Conservation (phyloP, 2,113 vertebrate genomes). For the Psilopogon haemacephalus region DNA sequence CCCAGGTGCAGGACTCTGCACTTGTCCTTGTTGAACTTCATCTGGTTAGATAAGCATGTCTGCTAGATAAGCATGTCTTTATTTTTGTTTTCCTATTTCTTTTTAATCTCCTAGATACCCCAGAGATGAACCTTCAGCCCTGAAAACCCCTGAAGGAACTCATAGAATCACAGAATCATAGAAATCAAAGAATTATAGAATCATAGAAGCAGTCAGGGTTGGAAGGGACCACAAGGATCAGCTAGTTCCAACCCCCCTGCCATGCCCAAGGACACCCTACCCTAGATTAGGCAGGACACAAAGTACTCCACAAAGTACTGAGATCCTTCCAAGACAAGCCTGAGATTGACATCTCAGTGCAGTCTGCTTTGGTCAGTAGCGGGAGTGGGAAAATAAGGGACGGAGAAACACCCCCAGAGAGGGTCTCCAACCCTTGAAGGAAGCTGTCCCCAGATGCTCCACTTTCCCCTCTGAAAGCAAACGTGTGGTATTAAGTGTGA, state of each 20-base stretch:
- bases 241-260: too few species aligned
- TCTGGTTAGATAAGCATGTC: too few species aligned
- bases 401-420: accelerated
- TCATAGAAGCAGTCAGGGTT: too few species aligned
- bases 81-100: too few species aligned
- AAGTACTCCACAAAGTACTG: neutral
- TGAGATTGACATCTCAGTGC: accelerated
- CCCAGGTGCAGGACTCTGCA: too few species aligned
- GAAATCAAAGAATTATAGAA: too few species aligned
- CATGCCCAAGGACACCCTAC: too few species aligned
- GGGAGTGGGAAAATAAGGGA: neutral
- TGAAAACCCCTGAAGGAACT: neutral
- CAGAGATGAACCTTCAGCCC: neutral
- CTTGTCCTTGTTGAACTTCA: too few species aligned
- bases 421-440: neutral
- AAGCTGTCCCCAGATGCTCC: neutral
- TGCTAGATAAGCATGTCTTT: too few species aligned
- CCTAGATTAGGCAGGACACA: too few species aligned
- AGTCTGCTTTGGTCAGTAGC: neutral
- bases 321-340: accelerated
- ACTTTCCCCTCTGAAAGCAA: neutral
- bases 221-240: too few species aligned
- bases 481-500: neutral
- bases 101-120: neutral
- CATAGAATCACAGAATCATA: too few species aligned